phyloP scores from a whole-genome alignment of 2,888 invertebrate genomes.

The Chaitophorus viminalis region DNA sequence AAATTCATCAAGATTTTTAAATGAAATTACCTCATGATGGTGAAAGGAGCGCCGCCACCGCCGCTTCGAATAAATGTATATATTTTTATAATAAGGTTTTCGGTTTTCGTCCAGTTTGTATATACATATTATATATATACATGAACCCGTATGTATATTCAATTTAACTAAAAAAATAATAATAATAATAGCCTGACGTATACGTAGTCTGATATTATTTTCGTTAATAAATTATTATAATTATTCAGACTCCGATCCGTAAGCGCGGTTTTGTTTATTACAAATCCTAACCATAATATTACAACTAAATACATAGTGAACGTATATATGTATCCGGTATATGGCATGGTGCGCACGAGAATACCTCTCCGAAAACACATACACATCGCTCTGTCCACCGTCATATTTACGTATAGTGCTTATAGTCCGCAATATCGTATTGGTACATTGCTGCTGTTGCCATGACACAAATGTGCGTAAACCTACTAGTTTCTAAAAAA shows the following conservation, averaged over 20 bases:
- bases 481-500: too few relatives aligned
- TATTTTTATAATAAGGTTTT: conserved; percentile 50
- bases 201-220: not conserved
- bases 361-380: too few relatives aligned
- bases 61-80: conserved; percentile 15
- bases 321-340: too few relatives aligned
- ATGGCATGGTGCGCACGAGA: too few relatives aligned
- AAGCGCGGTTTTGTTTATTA: not conserved
- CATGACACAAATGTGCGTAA: too few relatives aligned
- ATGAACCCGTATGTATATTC: too few relatives aligned
- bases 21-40: conserved; percentile 38
- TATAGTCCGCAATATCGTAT: too few relatives aligned
- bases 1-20: conserved; percentile 49
- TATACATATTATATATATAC: too few relatives aligned
- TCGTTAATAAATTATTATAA: conserved; percentile 32
- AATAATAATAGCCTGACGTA: conserved; percentile 8
- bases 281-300: not conserved
- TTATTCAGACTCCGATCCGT: not conserved
- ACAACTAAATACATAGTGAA: not conserved
- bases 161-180: conserved; percentile 32
- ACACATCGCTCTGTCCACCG: too few relatives aligned
- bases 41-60: conserved; percentile 28
- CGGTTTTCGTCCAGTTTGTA: conserved; percentile 38
- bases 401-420: too few relatives aligned
- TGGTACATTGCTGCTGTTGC: too few relatives aligned